Conservation (phyloP, 2,797 vertebrate genomes). For the Mormyrus proboscirostris region DNA sequence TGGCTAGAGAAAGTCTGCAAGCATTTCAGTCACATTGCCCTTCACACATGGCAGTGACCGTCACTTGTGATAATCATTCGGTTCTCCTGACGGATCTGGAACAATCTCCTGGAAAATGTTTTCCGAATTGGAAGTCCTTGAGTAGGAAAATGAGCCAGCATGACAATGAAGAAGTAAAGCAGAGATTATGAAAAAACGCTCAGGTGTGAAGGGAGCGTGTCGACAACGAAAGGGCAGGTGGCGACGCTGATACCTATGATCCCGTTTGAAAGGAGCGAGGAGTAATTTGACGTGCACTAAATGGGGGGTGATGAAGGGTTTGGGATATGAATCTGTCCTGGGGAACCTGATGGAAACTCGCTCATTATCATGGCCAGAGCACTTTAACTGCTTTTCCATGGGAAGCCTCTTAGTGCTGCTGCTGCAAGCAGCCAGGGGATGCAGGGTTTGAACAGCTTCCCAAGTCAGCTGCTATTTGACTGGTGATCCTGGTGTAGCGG, state of each 20-base stretch:
- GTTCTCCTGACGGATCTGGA: slow-evolving; percentile 47
- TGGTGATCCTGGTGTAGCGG: slow-evolving; percentile 52
- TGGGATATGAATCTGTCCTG: slow-evolving; percentile 31
- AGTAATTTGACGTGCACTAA: neutral
- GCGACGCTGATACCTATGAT: slow-evolving; percentile 31
- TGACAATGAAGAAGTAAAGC: slow-evolving; percentile 49
- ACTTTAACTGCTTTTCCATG: slow-evolving; percentile 63
- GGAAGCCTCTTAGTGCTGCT: slow-evolving; percentile 45
- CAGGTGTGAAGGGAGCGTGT: slow-evolving; percentile 19
- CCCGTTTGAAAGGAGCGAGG: neutral
- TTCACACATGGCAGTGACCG: slow-evolving; percentile 46
- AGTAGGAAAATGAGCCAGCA: slow-evolving; percentile 55
- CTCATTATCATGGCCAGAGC: slow-evolving; percentile 51
- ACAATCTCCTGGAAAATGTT: slow-evolving; percentile 52
- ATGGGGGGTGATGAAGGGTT: slow-evolving; percentile 5
- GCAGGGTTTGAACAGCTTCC: slow-evolving; percentile 51
- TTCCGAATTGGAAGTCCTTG: slow-evolving; percentile 44
- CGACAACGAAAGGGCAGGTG: slow-evolving; percentile 28
- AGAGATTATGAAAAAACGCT: slow-evolving; percentile 38
- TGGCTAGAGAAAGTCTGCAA: slow-evolving; percentile 43
- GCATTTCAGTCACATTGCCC: slow-evolving; percentile 44
- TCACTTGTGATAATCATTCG: slow-evolving; percentile 51
- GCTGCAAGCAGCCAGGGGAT: slow-evolving; percentile 50
- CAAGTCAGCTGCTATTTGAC: slow-evolving; percentile 46
- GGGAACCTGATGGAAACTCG: slow-evolving; percentile 57